Evolutionary conservation across 2,797 vertebrate genomes (phyloP).

Genomic region (Lepilemur ruficaudatus): DNA sequence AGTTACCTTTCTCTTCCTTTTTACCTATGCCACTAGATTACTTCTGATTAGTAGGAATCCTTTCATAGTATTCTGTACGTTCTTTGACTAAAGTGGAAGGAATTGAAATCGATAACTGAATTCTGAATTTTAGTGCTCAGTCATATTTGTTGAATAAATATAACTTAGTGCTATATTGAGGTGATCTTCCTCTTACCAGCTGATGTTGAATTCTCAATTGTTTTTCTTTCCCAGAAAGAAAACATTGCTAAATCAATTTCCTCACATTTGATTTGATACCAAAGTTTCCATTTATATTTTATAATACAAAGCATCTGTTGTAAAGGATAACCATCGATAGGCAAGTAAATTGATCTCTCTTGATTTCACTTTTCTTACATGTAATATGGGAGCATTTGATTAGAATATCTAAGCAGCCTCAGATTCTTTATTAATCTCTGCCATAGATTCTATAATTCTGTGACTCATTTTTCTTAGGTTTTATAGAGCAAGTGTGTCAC

Average conservation of each 20-base stretch:
- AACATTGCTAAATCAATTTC: neutral
- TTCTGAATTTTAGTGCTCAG: neutral
- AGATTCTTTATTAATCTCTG: neutral
- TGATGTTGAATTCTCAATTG: neutral
- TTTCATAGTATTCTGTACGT: neutral
- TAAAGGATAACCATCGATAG: neutral
- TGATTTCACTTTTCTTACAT: neutral
- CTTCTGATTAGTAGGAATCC: neutral
- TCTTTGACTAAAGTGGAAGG: neutral
- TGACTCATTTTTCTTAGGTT: neutral
- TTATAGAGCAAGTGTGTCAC: neutral
- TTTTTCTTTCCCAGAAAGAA: neutral
- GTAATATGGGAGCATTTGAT: neutral
- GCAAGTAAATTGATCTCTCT: neutral
- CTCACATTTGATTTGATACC: neutral
- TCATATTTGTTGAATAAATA: neutral
- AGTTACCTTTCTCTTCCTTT: neutral
- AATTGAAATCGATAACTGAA: neutral
- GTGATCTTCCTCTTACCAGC: neutral
- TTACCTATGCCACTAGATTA: neutral
- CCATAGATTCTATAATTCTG: neutral
- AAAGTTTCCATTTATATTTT: neutral
- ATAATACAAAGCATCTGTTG: neutral
- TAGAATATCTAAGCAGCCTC: neutral
- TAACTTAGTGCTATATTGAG: neutral